A percentile compares a stretch with the other conserved stretches of the same genome.
phyloP scores from a whole-genome alignment of 2,113 vertebrate species.

The Pristiophorus japonicus region DNA sequence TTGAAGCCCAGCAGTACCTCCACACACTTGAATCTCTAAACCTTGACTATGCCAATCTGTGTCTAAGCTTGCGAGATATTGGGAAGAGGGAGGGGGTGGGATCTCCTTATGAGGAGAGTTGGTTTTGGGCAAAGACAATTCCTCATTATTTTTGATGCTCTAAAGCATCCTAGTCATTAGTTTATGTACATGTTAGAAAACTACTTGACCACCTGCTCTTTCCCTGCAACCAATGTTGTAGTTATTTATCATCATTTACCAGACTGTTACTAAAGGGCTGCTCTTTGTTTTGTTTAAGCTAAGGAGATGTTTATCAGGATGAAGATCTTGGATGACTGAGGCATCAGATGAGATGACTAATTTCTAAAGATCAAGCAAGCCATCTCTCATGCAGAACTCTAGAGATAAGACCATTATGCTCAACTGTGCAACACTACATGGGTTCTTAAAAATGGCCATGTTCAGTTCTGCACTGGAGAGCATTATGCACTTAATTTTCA shows the following conservation, averaged over 20 bases:
- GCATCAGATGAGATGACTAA: not conserved
- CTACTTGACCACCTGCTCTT: not conserved
- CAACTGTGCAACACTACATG: not conserved
- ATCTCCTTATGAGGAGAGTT: not conserved
- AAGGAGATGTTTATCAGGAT: not conserved
- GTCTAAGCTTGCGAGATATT: not conserved
- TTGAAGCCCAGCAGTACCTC: too few relatives aligned
- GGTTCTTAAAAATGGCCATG: not conserved
- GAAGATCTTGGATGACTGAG: not conserved
- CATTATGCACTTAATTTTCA: not conserved
- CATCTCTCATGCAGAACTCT: not conserved
- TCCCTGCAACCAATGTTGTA: not conserved
- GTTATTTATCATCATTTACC: not conserved
- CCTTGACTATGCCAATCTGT: not conserved
- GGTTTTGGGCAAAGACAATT: not conserved
- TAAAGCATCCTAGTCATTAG: not conserved
- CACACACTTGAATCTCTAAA: not conserved
- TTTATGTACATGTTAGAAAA: not conserved
- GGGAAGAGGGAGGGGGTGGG: not conserved
- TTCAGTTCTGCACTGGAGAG: not conserved
- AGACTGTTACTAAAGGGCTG: not conserved
- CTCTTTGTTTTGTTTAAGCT: not conserved
- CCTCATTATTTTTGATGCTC: not conserved
- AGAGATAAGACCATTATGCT: not conserved
- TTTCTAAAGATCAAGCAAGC: not conserved